Percentiles rank a stretch among this genome's conserved stretches.
Evolutionary conservation across 2,888 invertebrate genomes (phyloP).

Genomic region (Drosophila anceps): DNA sequence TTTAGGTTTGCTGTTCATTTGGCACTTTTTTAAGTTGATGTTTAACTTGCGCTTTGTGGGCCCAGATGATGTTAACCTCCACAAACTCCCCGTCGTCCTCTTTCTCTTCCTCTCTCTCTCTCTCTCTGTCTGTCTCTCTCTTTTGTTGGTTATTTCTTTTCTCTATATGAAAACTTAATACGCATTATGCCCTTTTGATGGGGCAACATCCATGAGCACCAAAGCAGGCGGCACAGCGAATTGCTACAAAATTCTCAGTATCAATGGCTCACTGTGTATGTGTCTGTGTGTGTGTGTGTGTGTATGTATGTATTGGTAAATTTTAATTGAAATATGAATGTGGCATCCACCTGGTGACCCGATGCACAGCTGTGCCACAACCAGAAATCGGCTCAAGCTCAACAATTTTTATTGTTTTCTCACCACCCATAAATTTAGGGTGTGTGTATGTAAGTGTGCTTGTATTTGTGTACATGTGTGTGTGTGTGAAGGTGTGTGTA

Average conservation of each 20-base stretch:
- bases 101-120: not conserved
- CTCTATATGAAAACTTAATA: constrained; percentile 33
- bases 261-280: not conserved
- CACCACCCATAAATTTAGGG: not conserved
- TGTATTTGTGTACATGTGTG: not conserved
- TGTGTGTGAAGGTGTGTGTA: not conserved
- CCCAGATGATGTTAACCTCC: constrained; percentile 8
- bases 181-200: constrained; percentile 34
- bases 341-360: constrained; percentile 3
- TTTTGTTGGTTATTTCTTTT: not conserved
- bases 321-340: constrained; percentile 37
- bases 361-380: constrained; percentile 2
- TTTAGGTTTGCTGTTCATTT: constrained; percentile 51
- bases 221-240: constrained; percentile 1
- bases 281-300: not conserved
- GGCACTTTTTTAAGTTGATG: constrained; percentile 64
- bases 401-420: constrained; percentile 1
- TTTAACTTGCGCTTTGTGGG: constrained; percentile 59
- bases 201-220: not conserved
- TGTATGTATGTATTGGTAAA: constrained; percentile 9
- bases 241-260: not conserved
- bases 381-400: constrained; percentile 9
- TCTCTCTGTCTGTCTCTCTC: not conserved
- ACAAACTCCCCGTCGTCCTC: not conserved
- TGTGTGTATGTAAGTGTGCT: not conserved